Evolutionary conservation across 2,888 invertebrate species (phyloP).

Genomic region (Parnassius glacialis): DNA sequence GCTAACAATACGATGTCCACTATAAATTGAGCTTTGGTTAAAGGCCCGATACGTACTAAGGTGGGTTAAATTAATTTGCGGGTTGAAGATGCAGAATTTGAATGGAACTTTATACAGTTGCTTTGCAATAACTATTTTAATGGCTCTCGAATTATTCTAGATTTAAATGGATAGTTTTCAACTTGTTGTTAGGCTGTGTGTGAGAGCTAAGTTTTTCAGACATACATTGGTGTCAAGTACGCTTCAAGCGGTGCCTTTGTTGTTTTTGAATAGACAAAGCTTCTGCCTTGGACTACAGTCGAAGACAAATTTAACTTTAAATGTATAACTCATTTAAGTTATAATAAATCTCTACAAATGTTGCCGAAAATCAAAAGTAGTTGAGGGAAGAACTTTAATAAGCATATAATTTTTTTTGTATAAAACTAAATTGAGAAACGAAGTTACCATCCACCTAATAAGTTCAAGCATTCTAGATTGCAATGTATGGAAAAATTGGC

Average conservation of each 20-base stretch:
- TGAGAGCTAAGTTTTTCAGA: not conserved
- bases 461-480: too few relatives aligned
- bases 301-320: not conserved
- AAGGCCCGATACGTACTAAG: not conserved
- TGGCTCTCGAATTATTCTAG: conserved; percentile 9
- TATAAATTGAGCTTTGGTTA: conserved; percentile 6
- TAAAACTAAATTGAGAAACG: too few relatives aligned
- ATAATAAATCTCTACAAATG: too few relatives aligned
- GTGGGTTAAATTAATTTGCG: not conserved
- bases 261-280: conserved; percentile 1
- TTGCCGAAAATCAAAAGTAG: too few relatives aligned
- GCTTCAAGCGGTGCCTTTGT: conserved; percentile 17
- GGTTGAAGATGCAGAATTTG: not conserved
- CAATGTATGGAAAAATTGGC: too few relatives aligned
- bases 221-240: conserved; percentile 17
- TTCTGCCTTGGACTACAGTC: not conserved
- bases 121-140: conserved; percentile 8
- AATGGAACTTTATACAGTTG: conserved; percentile 9
- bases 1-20: conserved; percentile 4
- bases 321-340: too few relatives aligned
- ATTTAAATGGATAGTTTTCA: not conserved
- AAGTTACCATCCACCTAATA: too few relatives aligned
- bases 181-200: not conserved
- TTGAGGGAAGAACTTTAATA: too few relatives aligned
- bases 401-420: too few relatives aligned